phyloP scores from a whole-genome alignment of 2,797 vertebrate species.

The Brachyrhaphis roseni region DNA sequence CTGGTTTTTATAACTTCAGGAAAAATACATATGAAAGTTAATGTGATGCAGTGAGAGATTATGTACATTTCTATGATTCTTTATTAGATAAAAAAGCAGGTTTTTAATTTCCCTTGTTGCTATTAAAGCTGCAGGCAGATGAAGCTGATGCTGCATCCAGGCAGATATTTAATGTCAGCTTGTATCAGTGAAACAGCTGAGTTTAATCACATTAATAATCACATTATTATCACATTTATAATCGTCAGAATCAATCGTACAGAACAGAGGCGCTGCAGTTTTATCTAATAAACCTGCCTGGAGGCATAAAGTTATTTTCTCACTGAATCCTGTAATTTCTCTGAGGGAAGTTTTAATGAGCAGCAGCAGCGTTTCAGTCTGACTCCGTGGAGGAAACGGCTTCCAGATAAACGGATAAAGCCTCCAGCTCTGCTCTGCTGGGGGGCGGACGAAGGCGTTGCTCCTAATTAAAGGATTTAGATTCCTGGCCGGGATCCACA shows the following conservation, averaged over 20 bases:
- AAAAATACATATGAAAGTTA: neutral
- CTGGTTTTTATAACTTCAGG: neutral
- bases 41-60: neutral
- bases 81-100: too few species aligned
- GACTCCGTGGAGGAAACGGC: neutral
- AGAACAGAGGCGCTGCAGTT: neutral
- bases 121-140: too few species aligned
- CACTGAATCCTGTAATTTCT: too few species aligned
- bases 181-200: too few species aligned
- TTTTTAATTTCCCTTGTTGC: too few species aligned
- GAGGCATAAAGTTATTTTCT: too few species aligned
- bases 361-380: neutral
- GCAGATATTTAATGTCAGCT: too few species aligned
- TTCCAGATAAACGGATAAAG: neutral
- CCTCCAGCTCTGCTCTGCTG: too few species aligned
- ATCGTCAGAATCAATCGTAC: neutral
- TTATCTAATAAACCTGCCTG: neutral
- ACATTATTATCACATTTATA: too few species aligned
- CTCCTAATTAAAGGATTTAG: neutral
- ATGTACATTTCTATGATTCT: neutral
- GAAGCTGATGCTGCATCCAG: too few species aligned
- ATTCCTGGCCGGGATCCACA: neutral
- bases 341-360: too few species aligned
- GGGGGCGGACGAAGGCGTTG: neutral
- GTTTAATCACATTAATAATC: too few species aligned